phyloP scores from a whole-genome alignment of 2,888 invertebrate species.

The Drosophila nr. medialis region DNA sequence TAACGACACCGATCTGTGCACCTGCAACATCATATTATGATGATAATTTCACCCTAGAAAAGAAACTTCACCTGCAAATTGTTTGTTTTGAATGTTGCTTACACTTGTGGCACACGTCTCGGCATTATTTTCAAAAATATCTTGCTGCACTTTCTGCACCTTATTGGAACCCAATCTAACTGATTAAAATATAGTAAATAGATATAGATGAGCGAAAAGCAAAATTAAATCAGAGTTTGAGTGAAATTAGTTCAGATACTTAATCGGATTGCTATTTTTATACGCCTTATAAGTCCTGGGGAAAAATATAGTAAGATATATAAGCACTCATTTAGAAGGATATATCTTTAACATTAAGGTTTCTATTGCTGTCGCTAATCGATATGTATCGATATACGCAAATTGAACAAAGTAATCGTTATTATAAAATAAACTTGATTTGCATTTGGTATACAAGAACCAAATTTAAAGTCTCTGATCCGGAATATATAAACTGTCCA shows the following conservation, averaged over 20 bases:
- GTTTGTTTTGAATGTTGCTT: background rate
- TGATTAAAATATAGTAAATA: background rate
- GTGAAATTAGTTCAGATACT: too few relatives aligned
- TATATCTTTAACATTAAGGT: background rate
- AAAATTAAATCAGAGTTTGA: background rate
- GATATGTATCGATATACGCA: background rate
- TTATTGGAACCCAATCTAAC: background rate
- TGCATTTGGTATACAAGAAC: background rate
- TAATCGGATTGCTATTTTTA: background rate
- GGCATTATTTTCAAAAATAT: conserved; percentile 3
- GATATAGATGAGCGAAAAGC: background rate
- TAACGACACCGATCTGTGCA: conserved; percentile 13
- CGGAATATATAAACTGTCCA: background rate
- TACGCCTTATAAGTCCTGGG: background rate
- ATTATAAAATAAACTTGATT: background rate
- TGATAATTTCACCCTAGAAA: background rate
- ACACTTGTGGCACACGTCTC: background rate
- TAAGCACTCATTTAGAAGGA: background rate
- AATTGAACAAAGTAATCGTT: background rate
- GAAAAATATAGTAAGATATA: background rate
- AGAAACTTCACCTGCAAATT: conserved; percentile 6
- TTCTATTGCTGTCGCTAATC: background rate
- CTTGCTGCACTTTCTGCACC: conserved; percentile 3
- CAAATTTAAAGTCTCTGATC: background rate
- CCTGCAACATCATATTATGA: background rate